Evolutionary conservation across 2,888 invertebrate species (phyloP), one percentile per base, ranked within the genome.

Genomic region (Chrysopilus asiliformis): DNA sequence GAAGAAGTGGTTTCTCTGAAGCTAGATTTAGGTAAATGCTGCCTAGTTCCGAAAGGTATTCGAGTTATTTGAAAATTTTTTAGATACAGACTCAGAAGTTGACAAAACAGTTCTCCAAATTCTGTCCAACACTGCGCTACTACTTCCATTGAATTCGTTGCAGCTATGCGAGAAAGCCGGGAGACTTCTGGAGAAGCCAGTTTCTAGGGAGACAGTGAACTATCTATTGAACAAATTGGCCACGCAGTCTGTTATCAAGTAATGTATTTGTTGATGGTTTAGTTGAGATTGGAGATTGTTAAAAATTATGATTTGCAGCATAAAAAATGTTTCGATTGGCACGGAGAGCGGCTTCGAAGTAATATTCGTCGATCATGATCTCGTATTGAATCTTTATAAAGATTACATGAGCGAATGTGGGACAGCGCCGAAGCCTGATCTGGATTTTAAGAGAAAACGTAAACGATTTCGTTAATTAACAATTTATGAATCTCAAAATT

Each of bases 181-280:
- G 61, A 42, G 68, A 67, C 51, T 66, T 60, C 60, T 52, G 64
- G 46, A 66, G 64, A 46, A 63, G 65, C 33, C 65, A 42, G 67
- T 75, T 5, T 66, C 71, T 4, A 71, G 76, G 44, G 65, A 71
- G 32, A 68, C 74, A 45, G 69, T 86, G 7, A 75, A 77, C 47
- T 80, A 79, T 56, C 67, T 85, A 32, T 58, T 86, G 4, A 76
- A 79, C 48, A 85, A 85, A 57, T 74, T 86, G 56, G 74, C 82
- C 2, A 72, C 76, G n/a, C 84, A 84, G 55, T 38, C 28, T 17
- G 26, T 38, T n/a, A 38, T 38, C 9, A 32, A 14, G 38, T 38
- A 38, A 14, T 15, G 16, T 13, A 19, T 19, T 5, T 10, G 7
- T 22, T 26, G 5, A 12, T 15, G 12, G n/a, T n/a, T n/a, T n/a